Evolutionary conservation across 2,113 vertebrate genomes (phyloP).

Genomic region (Acrocephalus arundinaceus): DNA sequence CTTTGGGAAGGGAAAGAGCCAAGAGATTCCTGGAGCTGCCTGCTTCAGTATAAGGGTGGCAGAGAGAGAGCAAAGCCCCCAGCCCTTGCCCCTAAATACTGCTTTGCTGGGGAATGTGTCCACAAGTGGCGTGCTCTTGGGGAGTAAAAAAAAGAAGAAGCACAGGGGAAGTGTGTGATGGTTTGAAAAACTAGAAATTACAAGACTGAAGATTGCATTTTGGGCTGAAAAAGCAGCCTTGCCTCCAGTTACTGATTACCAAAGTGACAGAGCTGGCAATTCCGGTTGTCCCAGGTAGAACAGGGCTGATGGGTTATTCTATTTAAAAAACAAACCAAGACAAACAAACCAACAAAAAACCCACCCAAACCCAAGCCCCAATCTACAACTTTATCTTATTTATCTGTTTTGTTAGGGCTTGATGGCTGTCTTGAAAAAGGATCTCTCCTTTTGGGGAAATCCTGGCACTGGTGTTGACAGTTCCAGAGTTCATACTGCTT

Average conservation of each 20-base stretch:
- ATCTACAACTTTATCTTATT: neutral
- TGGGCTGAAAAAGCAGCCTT: neutral
- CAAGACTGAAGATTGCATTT: neutral
- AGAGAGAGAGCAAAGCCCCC: neutral
- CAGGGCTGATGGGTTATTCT: neutral
- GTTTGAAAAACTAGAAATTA: neutral
- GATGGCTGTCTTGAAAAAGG: neutral
- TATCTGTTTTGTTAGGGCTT: neutral
- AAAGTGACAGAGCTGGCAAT: neutral
- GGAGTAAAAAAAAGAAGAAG: neutral
- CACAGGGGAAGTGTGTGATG: neutral
- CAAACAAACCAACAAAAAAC: neutral
- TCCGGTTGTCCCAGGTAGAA: rapidly evolving
- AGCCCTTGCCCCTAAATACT: rapidly evolving
- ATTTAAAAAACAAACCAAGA: neutral
- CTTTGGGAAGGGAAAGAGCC: neutral
- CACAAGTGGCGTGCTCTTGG: neutral
- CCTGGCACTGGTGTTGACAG: rapidly evolving
- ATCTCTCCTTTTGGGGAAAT: neutral
- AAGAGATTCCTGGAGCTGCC: neutral
- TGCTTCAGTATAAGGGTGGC: neutral
- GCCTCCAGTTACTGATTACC: neutral
- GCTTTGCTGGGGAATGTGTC: neutral
- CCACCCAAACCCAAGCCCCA: too few relatives aligned
- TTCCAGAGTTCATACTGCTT: neutral